phyloP scores from a whole-genome alignment of 2,113 vertebrate species.

The Euleptes europaea region DNA sequence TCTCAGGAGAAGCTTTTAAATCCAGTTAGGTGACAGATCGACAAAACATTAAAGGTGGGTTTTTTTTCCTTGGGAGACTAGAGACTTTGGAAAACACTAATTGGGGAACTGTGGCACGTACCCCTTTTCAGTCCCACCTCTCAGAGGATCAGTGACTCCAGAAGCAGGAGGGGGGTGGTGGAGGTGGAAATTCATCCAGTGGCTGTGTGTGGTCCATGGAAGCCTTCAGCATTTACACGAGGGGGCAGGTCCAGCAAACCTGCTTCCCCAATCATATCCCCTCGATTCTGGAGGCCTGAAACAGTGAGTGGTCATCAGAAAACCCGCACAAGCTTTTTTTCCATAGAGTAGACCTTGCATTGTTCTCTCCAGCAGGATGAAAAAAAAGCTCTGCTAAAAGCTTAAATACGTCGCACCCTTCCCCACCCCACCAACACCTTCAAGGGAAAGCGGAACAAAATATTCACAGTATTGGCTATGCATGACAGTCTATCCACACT shows the following conservation, averaged over 20 bases:
- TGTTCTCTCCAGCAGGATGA: background rate
- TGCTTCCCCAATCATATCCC: background rate
- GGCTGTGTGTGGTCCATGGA: background rate
- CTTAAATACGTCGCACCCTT: background rate
- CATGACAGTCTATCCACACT: conserved; percentile 23
- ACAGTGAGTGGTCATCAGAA: background rate
- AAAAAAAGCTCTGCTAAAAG: background rate
- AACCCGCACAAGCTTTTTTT: background rate
- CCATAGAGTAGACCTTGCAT: accelerated
- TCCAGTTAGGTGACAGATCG: background rate
- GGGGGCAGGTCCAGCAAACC: background rate
- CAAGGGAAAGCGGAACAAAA: conserved; percentile 34
- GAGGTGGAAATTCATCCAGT: background rate
- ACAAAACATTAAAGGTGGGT: background rate
- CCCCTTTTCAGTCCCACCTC: background rate
- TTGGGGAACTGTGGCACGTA: background rate
- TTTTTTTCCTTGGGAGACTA: background rate
- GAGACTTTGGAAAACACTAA: background rate
- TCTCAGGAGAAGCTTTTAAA: background rate
- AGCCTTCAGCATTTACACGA: background rate
- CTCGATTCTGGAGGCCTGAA: background rate
- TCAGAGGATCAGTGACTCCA: background rate
- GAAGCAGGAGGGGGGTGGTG: background rate
- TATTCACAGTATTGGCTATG: conserved; percentile 63
- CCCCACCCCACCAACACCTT: background rate